Base-by-base conservation (phyloP, 2,888 invertebrate species). In the Machimus rusticus region DNA sequence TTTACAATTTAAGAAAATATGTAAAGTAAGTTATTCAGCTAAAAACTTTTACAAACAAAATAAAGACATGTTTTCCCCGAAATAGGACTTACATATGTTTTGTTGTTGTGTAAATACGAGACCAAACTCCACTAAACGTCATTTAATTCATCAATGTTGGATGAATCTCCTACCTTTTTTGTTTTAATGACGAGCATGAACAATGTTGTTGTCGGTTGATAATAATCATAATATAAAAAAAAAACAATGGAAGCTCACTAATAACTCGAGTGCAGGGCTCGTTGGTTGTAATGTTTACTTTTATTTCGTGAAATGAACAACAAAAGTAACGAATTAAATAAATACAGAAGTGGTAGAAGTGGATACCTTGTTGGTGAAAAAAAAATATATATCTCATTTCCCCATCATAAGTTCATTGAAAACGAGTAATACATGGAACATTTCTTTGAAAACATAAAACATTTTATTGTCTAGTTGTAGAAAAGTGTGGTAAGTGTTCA, bases 391-490 rank as follows among this genome's bases (percentile, higher is more conserved):
- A 19, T 51, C n/a, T 51, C 51, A 66, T 66, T 66, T 66, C 28
- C 28, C 28, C 19, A 66, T 66, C 66, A 66, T 66, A 66, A 66
- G 66, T 66, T 66, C 66, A 66, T 28, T 66, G 66, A 66, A 66
- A 66, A 66, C 66, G 66, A 66, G 66, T 66, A 66, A 66, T 66
- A 66, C 66, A 66, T 66, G 66, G 66, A 66, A 66, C 66, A 66
- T 66, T 8, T 23, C n/a, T 66, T 23, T 66, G 66, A 66, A 66
- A 66, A 66, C 66, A 66, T 66, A 66, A 66, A 23, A 66, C 66
- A 66, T 66, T 66, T 76, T 39, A 76, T 76, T 81, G 81, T 81
- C 81, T 81, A 81, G 81, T 51, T 81, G 81, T 81, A 81, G 81
- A 81, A 51, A 81, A 81, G 46, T 51, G 46, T 81, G 81, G 81